Evolutionary conservation across 2,888 invertebrate genomes (phyloP).

Genomic region (Pseudoips prasinana): DNA sequence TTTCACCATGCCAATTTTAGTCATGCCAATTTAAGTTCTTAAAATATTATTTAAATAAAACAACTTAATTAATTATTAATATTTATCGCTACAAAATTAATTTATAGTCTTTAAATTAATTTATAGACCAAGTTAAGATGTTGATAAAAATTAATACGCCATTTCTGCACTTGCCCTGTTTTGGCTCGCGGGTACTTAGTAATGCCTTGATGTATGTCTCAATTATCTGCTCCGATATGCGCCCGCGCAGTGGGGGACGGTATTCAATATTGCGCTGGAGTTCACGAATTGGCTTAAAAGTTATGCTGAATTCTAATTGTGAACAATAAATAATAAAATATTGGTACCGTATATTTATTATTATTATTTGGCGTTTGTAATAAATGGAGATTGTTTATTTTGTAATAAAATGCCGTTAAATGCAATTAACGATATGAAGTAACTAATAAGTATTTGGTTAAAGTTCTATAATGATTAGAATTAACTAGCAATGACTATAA

Average conservation of each 20-base stretch:
- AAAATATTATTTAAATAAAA: too few relatives aligned
- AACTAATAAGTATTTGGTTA: too few relatives aligned
- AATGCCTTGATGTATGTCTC: conserved; percentile 64
- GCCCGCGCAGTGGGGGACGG: conserved; percentile 56
- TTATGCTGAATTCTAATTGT: neutral
- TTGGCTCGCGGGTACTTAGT: conserved; percentile 19
- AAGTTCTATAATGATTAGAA: too few relatives aligned
- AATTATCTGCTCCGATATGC: conserved; percentile 57
- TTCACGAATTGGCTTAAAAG: conserved; percentile 7
- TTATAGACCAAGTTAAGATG: conserved; percentile 30
- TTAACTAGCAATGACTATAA: too few relatives aligned
- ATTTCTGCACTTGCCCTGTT: conserved; percentile 29
- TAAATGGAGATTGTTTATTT: neutral
- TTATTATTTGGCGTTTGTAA: too few relatives aligned
- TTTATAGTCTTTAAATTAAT: conserved; percentile 25
- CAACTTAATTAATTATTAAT: conserved; percentile 25
- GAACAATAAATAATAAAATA: too few relatives aligned
- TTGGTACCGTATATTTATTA: conserved; percentile 13
- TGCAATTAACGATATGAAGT: too few relatives aligned
- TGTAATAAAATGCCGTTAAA: too few relatives aligned
- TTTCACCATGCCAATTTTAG: too few relatives aligned
- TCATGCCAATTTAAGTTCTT: too few relatives aligned
- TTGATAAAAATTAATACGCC: conserved; percentile 18
- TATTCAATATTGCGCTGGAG: conserved; percentile 44
- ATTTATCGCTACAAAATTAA: conserved; percentile 1